Evolutionary conservation across 2,888 invertebrate genomes (phyloP), one percentile per base, ranked within the genome.

Genomic region (Pollenia amentaria): DNA sequence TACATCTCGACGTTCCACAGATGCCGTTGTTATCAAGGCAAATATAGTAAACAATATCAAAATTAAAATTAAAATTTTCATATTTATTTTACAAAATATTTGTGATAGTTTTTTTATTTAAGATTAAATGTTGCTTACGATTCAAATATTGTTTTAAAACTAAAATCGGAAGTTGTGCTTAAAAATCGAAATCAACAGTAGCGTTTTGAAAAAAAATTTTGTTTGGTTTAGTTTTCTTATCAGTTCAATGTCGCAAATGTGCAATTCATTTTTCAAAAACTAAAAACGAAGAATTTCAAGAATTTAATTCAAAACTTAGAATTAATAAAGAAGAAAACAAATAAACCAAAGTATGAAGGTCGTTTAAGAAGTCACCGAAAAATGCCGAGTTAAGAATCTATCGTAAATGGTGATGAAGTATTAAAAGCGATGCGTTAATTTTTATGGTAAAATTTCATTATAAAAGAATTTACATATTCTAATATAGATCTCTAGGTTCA

Each of bases 201-300:
- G 2, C 2, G n/a, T 18, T 80, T 65, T n/a, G 4, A 55, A 44
- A 67, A 21, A 51, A 67, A 67, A 60, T 40, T 76, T 42, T 53
- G 65, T 84, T 76, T 64, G 57, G 44, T 73, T 85, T 87, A 67
- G 64, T 85, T 85, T 85, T 70, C 81, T 88, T 88, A 88, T 88
- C 88, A 86, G 75, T 83, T 85, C 85, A 88, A 85, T 86, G 88
- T 84, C 88, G 70, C 21, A 42, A 76, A 57, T 72, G 42, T 48
- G 29, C 14, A 44, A 46, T 64, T 64, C 46, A 29, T 84, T 73
- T 55, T 57, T 72, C 70, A 70, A 67, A 72, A 42, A 51, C 16
- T 67, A 18, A 55, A 53, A 69, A 40, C 11, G 55, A 42, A 42
- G 14, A 29, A 42, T 73, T 60, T 12, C 21, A 46, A 29, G 46